Base-by-base conservation (phyloP, 2,888 invertebrate genomes). In the Thymelicus lineola region DNA sequence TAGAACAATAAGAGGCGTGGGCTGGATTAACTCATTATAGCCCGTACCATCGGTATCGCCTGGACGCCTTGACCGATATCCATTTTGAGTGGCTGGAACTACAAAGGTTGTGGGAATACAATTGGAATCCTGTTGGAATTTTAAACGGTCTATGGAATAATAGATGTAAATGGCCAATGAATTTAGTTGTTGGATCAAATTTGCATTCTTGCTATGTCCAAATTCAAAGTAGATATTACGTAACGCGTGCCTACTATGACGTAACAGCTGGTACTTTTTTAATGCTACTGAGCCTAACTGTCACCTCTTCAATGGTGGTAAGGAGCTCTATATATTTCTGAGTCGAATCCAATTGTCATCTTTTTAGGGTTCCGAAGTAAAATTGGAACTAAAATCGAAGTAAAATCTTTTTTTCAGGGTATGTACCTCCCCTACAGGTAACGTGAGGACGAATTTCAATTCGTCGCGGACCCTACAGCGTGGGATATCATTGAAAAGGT, bases 51-150 rank as follows among this genome's bases (percentile, higher is more conserved):
- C 81, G 83, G 79, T 80, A 84, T 86, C 81, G 83, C 84, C 88
- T 88, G 89, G 89, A 89, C 89, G 81, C 93, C 93, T 92, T 93
- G 93, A 91, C 93, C 93, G 89, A 90, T 89, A 89, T 92, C 82
- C 88, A 87, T 86, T 82, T 76, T 84, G 82, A 86, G 81, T 78
- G 75, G 73, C 76, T 75, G 73, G 69, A 70, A 65, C 55, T 15
- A 60, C 70, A 76, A 80, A 79, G 78, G 80, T 79, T 80, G 76
- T 79, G 77, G 73, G 78, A 78, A 77, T 70, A 60, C 67, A 65
- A 17, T 66, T 68, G 69, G 70, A 70, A 70, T 70, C 70, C 70
- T 70, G 64, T 65, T 61, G 70, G 65, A 70, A 65, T 70, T 65
- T 60, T 70, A 65, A 65, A 70, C 65, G 70, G 60, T 60, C 70